Evolutionary conservation across 2,797 vertebrate species (phyloP), one percentile per base, ranked within the genome.

Genomic region (Calcarius lapponicus): DNA sequence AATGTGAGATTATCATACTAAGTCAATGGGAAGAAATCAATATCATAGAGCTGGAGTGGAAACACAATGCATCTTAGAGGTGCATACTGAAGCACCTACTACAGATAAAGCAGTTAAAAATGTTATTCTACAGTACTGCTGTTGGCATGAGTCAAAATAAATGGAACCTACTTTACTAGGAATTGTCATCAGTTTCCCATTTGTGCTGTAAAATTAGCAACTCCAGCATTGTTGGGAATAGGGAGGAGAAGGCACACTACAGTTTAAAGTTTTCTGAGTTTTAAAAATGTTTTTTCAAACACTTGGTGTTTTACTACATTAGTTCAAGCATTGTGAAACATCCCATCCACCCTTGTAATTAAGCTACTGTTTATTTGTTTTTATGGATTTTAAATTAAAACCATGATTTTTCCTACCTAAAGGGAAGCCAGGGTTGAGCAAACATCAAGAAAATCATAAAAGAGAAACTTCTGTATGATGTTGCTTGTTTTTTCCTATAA

Each of bases 321-420:
- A 92, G 85, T 92, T 95, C 73, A 91, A 96, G 93, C 65, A 79
- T 96, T 95, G 96, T 95, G 94, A 94, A 97, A 97, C 91, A 71
- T 88, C 90, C 88, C 83, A 79, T 94, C 88, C 91, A 75, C 88
- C 92, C 95, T 93, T 92, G 95, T 97, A 97, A 97, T 97, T 97
- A 97, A 95, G 93, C 94, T 96, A 96, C 93, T 96, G 90, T 95
- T 95, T 96, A 87, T 95, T 95, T 96, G 91, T 62, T 96, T 96
- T 97, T 95, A 96, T 95, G 92, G 85, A 92, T 72, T 97, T 95
- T 97, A 96, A 96, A 96, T 96, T 95, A 89, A 96, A 96, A 94
- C 93, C 95, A 97, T 93, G 87, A 91, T 92, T 91, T 97, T 95
- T 95, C 90, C 91, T 96, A 94, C 94, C 96, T 97, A 95, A 96